A percentile compares a stretch with the other conserved stretches of the same genome.
phyloP scores from a whole-genome alignment of 2,888 invertebrate genomes.

The Polietes domitor region DNA sequence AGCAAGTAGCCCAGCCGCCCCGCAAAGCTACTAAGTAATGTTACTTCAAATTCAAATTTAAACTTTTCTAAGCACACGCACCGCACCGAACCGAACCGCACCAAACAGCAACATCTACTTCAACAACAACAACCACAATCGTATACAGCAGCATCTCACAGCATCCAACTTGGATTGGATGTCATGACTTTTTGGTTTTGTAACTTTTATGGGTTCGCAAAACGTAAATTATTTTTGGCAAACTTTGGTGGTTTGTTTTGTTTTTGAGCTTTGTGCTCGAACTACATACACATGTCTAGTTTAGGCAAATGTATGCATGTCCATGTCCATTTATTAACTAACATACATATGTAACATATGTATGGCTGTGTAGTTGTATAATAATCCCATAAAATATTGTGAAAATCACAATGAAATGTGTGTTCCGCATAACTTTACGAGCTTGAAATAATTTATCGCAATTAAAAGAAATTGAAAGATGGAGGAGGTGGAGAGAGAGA shows the following conservation, averaged over 20 bases:
- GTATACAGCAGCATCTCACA: not conserved
- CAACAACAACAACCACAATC: constrained; percentile 2
- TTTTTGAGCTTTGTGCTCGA: not conserved
- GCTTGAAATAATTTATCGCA: not conserved
- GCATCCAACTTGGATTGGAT: constrained; percentile 1
- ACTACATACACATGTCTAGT: not conserved
- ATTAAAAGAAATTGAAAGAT: not conserved
- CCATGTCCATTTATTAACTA: not conserved
- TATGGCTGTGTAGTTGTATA: not conserved
- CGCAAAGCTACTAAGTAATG: constrained; percentile 30
- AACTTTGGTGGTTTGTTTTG: not conserved
- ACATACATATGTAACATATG: not conserved
- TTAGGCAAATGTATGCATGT: not conserved
- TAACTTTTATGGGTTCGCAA: not conserved
- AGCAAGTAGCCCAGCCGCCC: constrained; percentile 18
- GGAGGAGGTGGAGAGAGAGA: no score
- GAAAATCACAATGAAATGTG: not conserved
- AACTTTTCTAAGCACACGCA: constrained; percentile 13
- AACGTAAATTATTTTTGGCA: constrained; percentile 3
- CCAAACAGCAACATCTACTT: not conserved
- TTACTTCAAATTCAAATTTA: constrained; percentile 40
- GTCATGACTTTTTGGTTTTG: not conserved
- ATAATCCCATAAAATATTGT: not conserved
- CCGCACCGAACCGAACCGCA: not conserved
- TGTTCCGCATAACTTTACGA: not conserved